Evolutionary conservation across 2,797 vertebrate species (phyloP).

Genomic region (Diceros bicornis): DNA sequence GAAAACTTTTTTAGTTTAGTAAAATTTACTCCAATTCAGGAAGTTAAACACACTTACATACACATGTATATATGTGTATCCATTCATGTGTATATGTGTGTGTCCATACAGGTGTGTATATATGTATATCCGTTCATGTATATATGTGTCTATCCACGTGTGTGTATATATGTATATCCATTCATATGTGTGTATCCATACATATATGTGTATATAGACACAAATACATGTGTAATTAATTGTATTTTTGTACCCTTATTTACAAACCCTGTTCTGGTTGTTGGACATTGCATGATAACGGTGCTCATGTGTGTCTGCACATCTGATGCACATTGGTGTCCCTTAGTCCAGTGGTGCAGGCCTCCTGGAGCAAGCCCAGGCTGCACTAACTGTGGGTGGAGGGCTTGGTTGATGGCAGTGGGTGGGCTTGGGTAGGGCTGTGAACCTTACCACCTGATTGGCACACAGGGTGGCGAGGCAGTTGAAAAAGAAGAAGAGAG

Average conservation of each 20-base stretch:
- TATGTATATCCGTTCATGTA: no score
- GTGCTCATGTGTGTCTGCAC: no score
- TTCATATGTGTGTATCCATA: background rate
- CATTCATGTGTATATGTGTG: background rate
- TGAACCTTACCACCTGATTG: accelerated
- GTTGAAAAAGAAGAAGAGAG: background rate
- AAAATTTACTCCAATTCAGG: background rate
- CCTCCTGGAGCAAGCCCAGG: background rate
- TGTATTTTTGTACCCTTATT: background rate
- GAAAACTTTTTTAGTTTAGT: background rate
- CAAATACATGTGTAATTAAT: background rate
- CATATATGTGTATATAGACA: accelerated
- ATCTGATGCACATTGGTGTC: accelerated
- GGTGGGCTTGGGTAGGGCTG: background rate
- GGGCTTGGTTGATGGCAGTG: background rate
- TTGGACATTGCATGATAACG: no score
- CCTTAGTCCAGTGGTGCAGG: accelerated
- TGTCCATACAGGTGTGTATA: background rate
- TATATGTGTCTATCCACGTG: background rate
- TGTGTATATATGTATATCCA: background rate
- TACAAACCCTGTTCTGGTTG: background rate
- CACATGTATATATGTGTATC: no score
- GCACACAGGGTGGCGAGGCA: background rate
- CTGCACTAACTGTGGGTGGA: background rate
- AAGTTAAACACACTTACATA: background rate